phyloP scores from a whole-genome alignment of 2,888 invertebrate species.

The Acleris laterana region DNA sequence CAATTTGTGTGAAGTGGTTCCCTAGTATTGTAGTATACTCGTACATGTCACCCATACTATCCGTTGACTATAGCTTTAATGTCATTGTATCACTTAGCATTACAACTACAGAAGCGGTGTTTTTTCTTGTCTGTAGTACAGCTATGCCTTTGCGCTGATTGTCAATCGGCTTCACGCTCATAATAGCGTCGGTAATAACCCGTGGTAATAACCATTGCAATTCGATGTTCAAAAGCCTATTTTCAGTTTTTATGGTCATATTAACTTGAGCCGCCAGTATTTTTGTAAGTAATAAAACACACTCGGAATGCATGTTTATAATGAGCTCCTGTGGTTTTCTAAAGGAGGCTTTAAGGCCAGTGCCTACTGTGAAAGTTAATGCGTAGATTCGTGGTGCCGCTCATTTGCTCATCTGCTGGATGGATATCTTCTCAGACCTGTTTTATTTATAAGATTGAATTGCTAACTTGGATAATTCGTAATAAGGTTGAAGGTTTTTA shows the following conservation, averaged over 20 bases:
- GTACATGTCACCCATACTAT: too few species aligned
- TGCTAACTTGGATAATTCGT: too few species aligned
- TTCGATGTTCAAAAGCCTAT: neutral
- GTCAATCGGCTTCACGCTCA: neutral
- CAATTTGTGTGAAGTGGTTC: too few species aligned
- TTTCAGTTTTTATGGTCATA: too few species aligned
- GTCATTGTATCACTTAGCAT: too few species aligned
- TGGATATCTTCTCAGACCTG: conserved; percentile 74
- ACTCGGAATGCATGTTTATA: conserved; percentile 49
- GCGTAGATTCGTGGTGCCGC: conserved; percentile 69
- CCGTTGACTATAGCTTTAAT: too few species aligned
- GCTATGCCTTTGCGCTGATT: neutral
- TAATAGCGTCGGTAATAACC: neutral
- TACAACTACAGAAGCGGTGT: too few species aligned
- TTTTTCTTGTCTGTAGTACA: too few species aligned
- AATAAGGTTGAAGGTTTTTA: too few species aligned
- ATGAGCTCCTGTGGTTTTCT: conserved; percentile 71
- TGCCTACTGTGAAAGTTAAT: conserved; percentile 76
- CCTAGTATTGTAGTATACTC: too few species aligned
- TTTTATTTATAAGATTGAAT: too few species aligned
- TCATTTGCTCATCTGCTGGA: conserved; percentile 67
- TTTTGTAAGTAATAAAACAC: conserved; percentile 18
- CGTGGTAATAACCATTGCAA: neutral
- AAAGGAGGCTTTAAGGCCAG: conserved; percentile 77
- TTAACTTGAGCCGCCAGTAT: neutral